phyloP scores from a whole-genome alignment of 1,140 invertebrate species.

The Dinothrombium tinctorium region DNA sequence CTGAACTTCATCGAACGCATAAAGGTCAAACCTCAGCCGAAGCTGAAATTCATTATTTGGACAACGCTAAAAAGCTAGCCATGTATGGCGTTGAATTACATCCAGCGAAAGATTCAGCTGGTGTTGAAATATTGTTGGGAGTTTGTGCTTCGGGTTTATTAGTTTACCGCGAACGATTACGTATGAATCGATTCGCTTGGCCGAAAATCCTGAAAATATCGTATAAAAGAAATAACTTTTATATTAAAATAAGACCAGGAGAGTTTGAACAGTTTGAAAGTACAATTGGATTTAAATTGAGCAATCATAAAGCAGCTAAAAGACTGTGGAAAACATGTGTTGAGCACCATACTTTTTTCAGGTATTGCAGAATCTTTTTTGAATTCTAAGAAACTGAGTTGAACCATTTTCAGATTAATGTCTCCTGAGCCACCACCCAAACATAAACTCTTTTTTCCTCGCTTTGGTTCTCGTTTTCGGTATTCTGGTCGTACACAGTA shows the following conservation, averaged over 20 bases:
- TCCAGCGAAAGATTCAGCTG: conserved; percentile 83
- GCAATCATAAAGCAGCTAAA: conserved; percentile 82
- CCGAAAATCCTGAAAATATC: conserved; percentile 98
- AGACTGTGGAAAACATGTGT: conserved; percentile 96
- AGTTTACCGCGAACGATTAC: conserved; percentile 76
- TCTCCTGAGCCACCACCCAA: conserved; percentile 62
- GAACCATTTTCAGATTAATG: conserved; percentile 41
- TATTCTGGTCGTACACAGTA: conserved; percentile 89
- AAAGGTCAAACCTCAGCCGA: conserved; percentile 85
- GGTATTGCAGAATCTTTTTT: conserved; percentile 28
- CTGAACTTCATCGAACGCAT: conserved; percentile 81
- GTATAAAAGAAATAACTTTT: conserved; percentile 95
- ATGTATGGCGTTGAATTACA: conserved; percentile 96
- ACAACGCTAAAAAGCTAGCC: conserved; percentile 90
- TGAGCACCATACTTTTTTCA: conserved; percentile 98
- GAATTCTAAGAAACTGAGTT: conserved; percentile 1
- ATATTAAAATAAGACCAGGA: conserved; percentile 88
- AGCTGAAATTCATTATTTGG: conserved; percentile 82
- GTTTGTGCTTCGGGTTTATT: conserved; percentile 85
- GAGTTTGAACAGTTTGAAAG: conserved; percentile 95
- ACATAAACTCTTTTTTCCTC: conserved; percentile 45
- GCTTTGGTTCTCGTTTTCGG: conserved; percentile 76
- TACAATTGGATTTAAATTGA: conserved; percentile 84
- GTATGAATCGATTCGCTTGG: conserved; percentile 97
- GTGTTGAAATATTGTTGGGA: conserved; percentile 82